Evolutionary conservation across 2,888 invertebrate species (phyloP).

Genomic region (Diaprepes abbreviatus): DNA sequence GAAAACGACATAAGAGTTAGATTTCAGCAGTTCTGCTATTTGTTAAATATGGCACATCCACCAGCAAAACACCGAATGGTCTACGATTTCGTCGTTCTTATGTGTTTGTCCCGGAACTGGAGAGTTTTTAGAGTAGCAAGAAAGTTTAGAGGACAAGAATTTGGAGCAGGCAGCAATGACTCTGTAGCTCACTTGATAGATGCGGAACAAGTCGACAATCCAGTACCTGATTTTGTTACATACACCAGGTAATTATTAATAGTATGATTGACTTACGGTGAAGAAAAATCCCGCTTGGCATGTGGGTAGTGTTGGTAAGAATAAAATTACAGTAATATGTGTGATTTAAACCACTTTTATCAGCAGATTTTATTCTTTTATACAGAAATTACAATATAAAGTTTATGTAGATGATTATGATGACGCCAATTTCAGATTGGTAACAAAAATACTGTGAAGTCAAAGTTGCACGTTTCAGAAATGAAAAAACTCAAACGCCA

Average conservation of each 20-base stretch:
- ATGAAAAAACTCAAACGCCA: too few species aligned
- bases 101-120: slow-evolving; percentile 38
- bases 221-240: slow-evolving; percentile 46
- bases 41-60: slow-evolving; percentile 46
- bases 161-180: slow-evolving; percentile 37
- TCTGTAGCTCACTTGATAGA: slow-evolving; percentile 31
- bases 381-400: too few species aligned
- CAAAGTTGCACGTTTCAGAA: too few species aligned
- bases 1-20: slow-evolving; percentile 32
- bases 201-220: slow-evolving; percentile 25
- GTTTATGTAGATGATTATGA: too few species aligned
- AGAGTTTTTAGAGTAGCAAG: slow-evolving; percentile 22
- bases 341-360: too few species aligned
- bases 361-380: too few species aligned
- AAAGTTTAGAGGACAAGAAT: not conserved
- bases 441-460: too few species aligned
- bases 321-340: too few species aligned
- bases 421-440: too few species aligned
- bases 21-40: slow-evolving; percentile 40
- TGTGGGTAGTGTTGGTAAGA: too few species aligned
- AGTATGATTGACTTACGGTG: too few species aligned
- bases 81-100: slow-evolving; percentile 34
- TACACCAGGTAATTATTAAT: slow-evolving; percentile 32
- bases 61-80: slow-evolving; percentile 26
- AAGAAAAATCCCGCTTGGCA: too few species aligned